Evolutionary conservation across 2,113 vertebrate genomes (phyloP), one percentile per base, ranked within the genome.

Genomic region (Carettochelys insculpta): DNA sequence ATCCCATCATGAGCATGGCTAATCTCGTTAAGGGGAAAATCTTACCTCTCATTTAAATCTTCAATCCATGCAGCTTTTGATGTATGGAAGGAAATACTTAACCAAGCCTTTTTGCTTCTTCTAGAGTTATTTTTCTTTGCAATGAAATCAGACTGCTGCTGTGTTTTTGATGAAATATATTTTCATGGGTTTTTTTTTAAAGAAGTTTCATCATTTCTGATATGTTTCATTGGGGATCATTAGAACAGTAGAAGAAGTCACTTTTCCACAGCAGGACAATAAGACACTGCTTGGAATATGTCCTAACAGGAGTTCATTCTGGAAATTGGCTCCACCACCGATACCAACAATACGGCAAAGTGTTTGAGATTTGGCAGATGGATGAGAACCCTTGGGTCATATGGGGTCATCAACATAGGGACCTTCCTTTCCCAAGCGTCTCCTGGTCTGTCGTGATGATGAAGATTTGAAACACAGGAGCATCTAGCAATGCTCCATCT

Each of bases 21-120:
- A 91, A 96, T 96, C 82, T 92, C 88, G 91, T 93, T 95, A 86
- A 92, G 89, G 77, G 83, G 88, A 96, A 83, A 92, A 94, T 97
- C 76, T 82, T 77, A 89, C 79, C 27, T 76, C 94, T 96, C 95
- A 82, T 94, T 96, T 82, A 84, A 87, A 93, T 94, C 93, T 87
- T 94, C 96, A 96, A 96, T 83, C 50, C 86, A 61, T 48, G 65
- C 48, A 53, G 22, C 75, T 61, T 85, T 94, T 96, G 90, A 92
- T 91, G 80, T 91, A 87, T 89, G 93, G 91, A 88, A 90, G 90
- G 84, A 85, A 92, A 83, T 95, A 95, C 94, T 92, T 93, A 94
- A 93, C 87, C 90, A 82, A 89, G 86, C 86, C 96, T 93, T 94
- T 94, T 95, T 84, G 83, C 93, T 92, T 94, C 89, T 91, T 88